These are phyloP conservation scores for Pteropus alecto DNA, from an alignment of 2,113 vertebrate species.

Conservation along the genomic window DNA sequence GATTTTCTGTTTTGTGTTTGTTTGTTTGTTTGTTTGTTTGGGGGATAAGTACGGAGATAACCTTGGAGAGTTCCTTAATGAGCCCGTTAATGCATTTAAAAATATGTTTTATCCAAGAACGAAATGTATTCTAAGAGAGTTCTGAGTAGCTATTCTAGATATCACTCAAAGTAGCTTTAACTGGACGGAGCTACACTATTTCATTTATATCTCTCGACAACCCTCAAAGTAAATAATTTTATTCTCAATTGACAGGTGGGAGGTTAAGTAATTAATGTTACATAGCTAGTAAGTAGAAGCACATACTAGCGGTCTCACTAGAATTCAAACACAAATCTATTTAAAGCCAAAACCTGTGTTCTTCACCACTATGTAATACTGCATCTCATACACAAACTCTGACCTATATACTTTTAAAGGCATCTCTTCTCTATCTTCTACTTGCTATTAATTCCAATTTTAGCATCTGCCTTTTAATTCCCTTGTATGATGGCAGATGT, in stretches of 20 bases:
- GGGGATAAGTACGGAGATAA: background rate
- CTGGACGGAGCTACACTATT: no score
- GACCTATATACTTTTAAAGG: background rate
- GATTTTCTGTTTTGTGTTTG: background rate
- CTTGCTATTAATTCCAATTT: background rate
- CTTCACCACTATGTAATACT: fast-evolving
- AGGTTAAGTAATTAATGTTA: background rate
- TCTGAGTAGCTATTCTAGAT: background rate
- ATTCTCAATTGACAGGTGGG: background rate
- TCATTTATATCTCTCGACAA: background rate
- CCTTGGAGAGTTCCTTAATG: background rate
- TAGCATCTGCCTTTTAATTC: background rate
- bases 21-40: background rate
- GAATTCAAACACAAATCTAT: background rate
- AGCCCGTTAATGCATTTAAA: background rate
- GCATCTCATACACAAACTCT: background rate
- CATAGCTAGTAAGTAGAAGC: background rate
- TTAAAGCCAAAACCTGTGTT: background rate
- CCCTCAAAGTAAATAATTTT: background rate
- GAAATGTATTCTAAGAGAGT: background rate
- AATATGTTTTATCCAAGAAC: background rate
- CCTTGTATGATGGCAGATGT: background rate
- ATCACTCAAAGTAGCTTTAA: background rate
- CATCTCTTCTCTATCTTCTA: background rate
- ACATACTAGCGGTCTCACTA: background rate